Conservation (phyloP, 2,888 invertebrate species). For the Eulithis testata region DNA sequence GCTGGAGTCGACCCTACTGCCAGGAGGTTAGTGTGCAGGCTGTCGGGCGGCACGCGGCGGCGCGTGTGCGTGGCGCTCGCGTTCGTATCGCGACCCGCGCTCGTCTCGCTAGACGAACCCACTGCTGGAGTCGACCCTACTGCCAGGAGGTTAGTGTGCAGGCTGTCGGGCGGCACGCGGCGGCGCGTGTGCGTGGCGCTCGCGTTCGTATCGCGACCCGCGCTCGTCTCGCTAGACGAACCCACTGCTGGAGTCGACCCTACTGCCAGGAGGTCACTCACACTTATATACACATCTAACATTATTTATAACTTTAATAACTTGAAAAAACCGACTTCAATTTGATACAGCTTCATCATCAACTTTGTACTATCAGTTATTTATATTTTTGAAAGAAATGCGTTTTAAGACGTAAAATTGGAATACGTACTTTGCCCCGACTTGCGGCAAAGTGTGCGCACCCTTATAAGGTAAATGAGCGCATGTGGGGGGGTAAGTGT, state of each 20-base stretch:
- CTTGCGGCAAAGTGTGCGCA: too few relatives aligned
- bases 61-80: slow-evolving; percentile 95
- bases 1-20: slow-evolving; percentile 95
- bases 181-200: slow-evolving; percentile 95
- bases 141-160: slow-evolving; percentile 87
- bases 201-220: slow-evolving; percentile 92
- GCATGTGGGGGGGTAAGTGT: too few relatives aligned
- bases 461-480: too few relatives aligned
- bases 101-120: slow-evolving; percentile 91
- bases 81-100: slow-evolving; percentile 89
- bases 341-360: too few relatives aligned
- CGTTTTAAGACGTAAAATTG: too few relatives aligned
- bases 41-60: slow-evolving; percentile 95
- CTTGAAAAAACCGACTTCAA: too few relatives aligned
- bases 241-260: slow-evolving; percentile 96
- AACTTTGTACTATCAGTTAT: too few relatives aligned
- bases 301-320: too few relatives aligned
- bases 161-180: slow-evolving; percentile 94
- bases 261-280: slow-evolving; percentile 87
- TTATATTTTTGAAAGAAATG: too few relatives aligned
- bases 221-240: slow-evolving; percentile 89
- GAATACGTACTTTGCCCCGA: too few relatives aligned
- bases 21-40: slow-evolving; percentile 86
- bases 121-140: slow-evolving; percentile 95
- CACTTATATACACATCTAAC: not conserved